Base-by-base conservation (phyloP, 2,888 invertebrate species). In the Seira musarum region DNA sequence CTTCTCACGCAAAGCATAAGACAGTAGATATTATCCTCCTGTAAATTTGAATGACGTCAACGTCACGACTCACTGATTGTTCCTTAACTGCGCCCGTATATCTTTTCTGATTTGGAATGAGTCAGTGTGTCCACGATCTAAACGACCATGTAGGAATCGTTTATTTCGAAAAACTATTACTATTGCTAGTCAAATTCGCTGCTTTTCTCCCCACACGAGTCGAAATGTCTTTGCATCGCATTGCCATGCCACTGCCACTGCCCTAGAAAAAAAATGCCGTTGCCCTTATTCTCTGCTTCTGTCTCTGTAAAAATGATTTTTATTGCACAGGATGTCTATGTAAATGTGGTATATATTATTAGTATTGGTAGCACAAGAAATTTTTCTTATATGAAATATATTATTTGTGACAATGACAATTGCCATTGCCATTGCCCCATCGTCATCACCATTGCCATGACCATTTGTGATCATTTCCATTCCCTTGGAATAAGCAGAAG, bases 11-110 rank as follows among this genome's bases (percentile, higher is more conserved):
- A 30, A 30, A 8, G 3, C 30, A 30, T 30, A 30, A 30, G 30
- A 30, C 30, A 30, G 2, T n/a, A n/a, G n/a, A n/a, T n/a, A n/a
- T 35, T 65, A 2, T 35, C 46, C 66, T 40, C 19, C 66, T 40
- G 46, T 40, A 66, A 66, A 66, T 40, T 40, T 17, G 46, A 19
- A 66, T 66, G 66, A 66, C 66, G 66, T 66, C 66, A 66, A 66
- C 46, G 66, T 66, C 66, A 66, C 66, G 66, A 66, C 19, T 66
- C 66, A 66, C 66, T 66, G 66, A 66, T 66, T 66, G 40, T 35
- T 19, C 66, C 40, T 35, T 8, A 64, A 64, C 17, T 64, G 30
- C 17, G 10, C 10, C 63, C 2, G 21, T 30, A 17, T 30, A 1
- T 25, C 15, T 22, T 30, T 30, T 2, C 30, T 30, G 30, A 30